Evolutionary conservation across 2,797 vertebrate species (phyloP), one percentile per base, ranked within the genome.

Genomic region (Dipus sagitta): DNA sequence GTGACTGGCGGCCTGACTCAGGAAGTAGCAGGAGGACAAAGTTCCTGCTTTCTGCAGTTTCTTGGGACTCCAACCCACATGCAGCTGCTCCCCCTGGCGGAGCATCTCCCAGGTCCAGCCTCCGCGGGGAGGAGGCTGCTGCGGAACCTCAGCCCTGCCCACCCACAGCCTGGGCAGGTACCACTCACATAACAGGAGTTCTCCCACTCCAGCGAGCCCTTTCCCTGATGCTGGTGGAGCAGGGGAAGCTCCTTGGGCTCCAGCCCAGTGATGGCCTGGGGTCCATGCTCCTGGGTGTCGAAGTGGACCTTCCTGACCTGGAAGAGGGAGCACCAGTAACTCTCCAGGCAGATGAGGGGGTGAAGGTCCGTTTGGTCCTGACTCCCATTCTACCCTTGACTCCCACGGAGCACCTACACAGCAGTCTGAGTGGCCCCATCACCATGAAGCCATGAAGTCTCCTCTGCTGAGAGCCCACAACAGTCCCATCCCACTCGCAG

Each of bases 251-350:
- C 92, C 88, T 83, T 96, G 80, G 97, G 97, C 81, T 97, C 96
- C 93, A 98, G 86, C 10, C 98, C 97, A 0, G 94, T 60, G 68
- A 98, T 91, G 64, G 86, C 65, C 71, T 93, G 86, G 0, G 97
- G 67, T 20, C 97, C 97, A 0, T 97, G 93, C 23, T 98, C 96
- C 74, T 88, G 94, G 38, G 98, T 98, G 70, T 98, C 96, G 21
- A 98, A 97, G 85, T 98, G 98, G 83, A 98, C 98, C 70, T 97
- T 97, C 79, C 95, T 97, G 77, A 97, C 97, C 98, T 98, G 88
- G 68, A 79, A 5, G 71, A 77, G 28, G 77, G 47, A 68, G 17
- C 0, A 7, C 32, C 38, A 15, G 12, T 93, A 15, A 77, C 6
- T 26, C 17, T 9, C 34, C 28, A 7, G 20, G 28, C n/a, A 15